Base-by-base conservation (phyloP, 2,888 invertebrate genomes). In the Aradus depressus region DNA sequence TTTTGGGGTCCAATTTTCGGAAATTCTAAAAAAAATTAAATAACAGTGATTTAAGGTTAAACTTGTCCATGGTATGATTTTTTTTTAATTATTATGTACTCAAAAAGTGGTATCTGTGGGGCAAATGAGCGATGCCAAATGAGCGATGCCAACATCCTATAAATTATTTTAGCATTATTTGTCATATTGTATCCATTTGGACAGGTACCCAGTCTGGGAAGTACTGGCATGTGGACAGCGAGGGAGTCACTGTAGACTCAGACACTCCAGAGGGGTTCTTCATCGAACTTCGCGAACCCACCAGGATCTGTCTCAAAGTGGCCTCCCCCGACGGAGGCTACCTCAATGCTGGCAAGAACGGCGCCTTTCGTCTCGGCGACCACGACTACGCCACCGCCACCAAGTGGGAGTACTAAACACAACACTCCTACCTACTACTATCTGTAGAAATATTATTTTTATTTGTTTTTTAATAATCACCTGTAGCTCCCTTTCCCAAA, bases 201-300 rank as follows among this genome's bases (percentile, higher is more conserved):
- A 16, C 70, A 90, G 90, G 90, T 60, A 55, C 55, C 2, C 84
- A 85, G 67, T 91, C 87, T 70, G 87, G 87, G 63, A 90, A 90
- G 68, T 96, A 91, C 72, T 93, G 93, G 92, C 84, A 87, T 68
- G 82, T 88, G 49, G 86, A 87, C 66, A 81, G 84, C 62, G 93
- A 93, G 68, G 78, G 82, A 49, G 82, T 95, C 51, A 78, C 81
- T 28, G 87, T 90, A 53, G 93, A 92, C 69, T 79, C 85, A 22
- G 89, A 90, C 63, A 67, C 75, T 18, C 83, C 90, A 16, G 80
- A 83, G 63, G 86, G 88, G 45, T 95, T 95, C 75, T 85, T 84
- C 67, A 75, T 96, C 64, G 93, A 95, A 73, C 75, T 96, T 63
- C 81, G 90, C 61, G 92, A 91, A 69, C 91, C 92, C 25, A 91